These are phyloP conservation scores for Drosophila bocqueti DNA, from an alignment of 1,140 invertebrate species.

Conservation along the genomic window DNA sequence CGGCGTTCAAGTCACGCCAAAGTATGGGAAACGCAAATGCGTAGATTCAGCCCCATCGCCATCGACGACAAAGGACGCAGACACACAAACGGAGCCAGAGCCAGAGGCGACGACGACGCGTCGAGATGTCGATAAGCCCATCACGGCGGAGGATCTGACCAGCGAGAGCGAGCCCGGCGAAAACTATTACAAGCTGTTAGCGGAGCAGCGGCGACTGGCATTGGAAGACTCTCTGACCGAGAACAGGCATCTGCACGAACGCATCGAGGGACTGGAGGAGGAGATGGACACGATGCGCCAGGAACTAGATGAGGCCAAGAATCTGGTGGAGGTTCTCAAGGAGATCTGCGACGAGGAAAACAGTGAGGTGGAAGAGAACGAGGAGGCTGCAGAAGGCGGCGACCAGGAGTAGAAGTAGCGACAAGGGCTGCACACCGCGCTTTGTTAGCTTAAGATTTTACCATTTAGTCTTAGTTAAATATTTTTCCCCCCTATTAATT, in stretches of 20 bases:
- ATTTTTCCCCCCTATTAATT: conserved; percentile 35
- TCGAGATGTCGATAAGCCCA: conserved; percentile 59
- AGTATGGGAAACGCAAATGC: conserved; percentile 80
- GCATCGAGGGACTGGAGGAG: conserved; percentile 86
- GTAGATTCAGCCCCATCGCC: conserved; percentile 51
- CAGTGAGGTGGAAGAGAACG: conserved; percentile 47
- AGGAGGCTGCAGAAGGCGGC: conserved; percentile 21
- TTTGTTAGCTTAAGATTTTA: conserved; percentile 54
- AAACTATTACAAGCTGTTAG: conserved; percentile 88
- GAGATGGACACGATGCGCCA: conserved; percentile 88
- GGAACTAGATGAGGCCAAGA: conserved; percentile 87
- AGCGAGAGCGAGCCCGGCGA: conserved; percentile 87
- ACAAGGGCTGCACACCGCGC: conserved; percentile 24
- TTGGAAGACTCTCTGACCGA: conserved; percentile 87
- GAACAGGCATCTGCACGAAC: conserved; percentile 86
- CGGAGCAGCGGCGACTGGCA: conserved; percentile 87
- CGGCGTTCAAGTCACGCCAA: conserved; percentile 64
- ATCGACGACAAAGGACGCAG: conserved; percentile 48
- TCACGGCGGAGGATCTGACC: conserved; percentile 86
- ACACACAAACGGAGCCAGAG: conserved; percentile 70
- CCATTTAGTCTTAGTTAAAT: conserved; percentile 53
- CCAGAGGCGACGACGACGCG: neutral
- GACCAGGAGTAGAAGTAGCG: conserved; percentile 18
- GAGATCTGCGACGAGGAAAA: conserved; percentile 85
- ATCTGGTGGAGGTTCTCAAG: conserved; percentile 87